phyloP scores from a whole-genome alignment of 2,888 invertebrate genomes.

The Epinotia bilunana region DNA sequence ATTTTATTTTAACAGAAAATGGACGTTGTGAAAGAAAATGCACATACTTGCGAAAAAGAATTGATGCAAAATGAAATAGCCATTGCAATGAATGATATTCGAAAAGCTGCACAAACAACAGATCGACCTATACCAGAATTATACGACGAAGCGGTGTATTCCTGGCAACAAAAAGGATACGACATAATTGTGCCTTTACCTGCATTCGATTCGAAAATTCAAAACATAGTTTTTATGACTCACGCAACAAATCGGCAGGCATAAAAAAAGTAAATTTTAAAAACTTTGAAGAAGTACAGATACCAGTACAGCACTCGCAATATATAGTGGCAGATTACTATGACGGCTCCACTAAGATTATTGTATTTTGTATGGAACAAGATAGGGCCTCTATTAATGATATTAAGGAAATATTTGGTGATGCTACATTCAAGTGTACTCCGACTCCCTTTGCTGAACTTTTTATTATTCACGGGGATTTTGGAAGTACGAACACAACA shows the following conservation, averaged over 20 bases:
- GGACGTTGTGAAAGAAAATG: background rate
- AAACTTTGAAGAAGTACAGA: constrained; percentile 14
- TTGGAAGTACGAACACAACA: constrained; percentile 20
- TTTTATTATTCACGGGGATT: constrained; percentile 13
- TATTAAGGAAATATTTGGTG: constrained; percentile 14
- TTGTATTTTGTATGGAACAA: constrained; percentile 10
- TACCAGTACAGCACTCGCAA: constrained; percentile 25
- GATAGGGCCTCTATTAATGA: background rate
- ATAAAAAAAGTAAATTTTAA: constrained; percentile 13
- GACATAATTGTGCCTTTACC: constrained; percentile 15
- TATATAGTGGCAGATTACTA: constrained; percentile 18
- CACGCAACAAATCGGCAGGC: constrained; percentile 17
- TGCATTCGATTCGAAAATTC: constrained; percentile 19
- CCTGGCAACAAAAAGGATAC: constrained; percentile 24
- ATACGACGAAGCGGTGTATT: constrained; percentile 1
- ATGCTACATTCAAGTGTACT: constrained; percentile 6
- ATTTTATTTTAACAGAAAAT: constrained; percentile 6
- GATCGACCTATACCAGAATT: constrained; percentile 5
- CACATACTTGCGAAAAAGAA: constrained; percentile 4
- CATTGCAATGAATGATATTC: constrained; percentile 20
- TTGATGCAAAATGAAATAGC: constrained; percentile 19
- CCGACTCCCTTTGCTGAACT: constrained; percentile 19
- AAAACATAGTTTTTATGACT: constrained; percentile 12
- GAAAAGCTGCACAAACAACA: constrained; percentile 20
- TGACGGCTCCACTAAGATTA: constrained; percentile 15